Base-by-base conservation (phyloP, 2,797 vertebrate species). In the Notolabrus celidotus region DNA sequence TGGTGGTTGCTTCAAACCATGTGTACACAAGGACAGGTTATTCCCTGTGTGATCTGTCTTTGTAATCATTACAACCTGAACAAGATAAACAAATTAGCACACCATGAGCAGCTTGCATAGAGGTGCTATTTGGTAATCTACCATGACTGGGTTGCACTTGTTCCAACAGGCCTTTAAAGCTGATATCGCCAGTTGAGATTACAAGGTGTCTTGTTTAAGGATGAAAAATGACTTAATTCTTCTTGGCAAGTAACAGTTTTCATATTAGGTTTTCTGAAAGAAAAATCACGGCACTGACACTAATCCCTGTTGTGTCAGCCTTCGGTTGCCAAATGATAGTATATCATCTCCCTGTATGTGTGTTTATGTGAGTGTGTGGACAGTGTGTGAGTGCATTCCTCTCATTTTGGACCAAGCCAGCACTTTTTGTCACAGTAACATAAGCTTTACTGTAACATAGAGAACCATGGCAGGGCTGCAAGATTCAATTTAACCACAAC, bases 401-500 rank as follows among this genome's bases (percentile, higher is more conserved):
- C 78, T 88, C 80, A 77, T 90, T 92, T 84, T 71, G 49, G 74
- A 74, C 71, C 83, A 76, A 75, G 82, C 83, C 87, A 67, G 69
- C 68, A 81, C 81, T 86, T 90, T 90, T 87, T 89, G 89, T 91
- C 84, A 86, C 88, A 88, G 92, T 86, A 92, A 92, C 85, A 87
- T 73, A 89, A 87, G 85, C 89, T 86, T 84, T 74, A 64, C 46
- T 25, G 46, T 25, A 47, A 80, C 83, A 86, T 82, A 87, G 83
- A 89, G 77, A 88, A 72, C 81, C 78, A 87, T 80, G 72, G 74
- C 80, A 75, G 52, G 54, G 75, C 87, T 85, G 72, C 79, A 85
- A 89, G 89, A 89, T 89, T 93, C 87, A 89, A 90, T 93, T 93
- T 88, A 92, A 93, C 90, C 90, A 89, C 91, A 92, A 93, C 86